Evolutionary conservation across 2,888 invertebrate genomes (phyloP).

Genomic region (Mellilla xanthometata): DNA sequence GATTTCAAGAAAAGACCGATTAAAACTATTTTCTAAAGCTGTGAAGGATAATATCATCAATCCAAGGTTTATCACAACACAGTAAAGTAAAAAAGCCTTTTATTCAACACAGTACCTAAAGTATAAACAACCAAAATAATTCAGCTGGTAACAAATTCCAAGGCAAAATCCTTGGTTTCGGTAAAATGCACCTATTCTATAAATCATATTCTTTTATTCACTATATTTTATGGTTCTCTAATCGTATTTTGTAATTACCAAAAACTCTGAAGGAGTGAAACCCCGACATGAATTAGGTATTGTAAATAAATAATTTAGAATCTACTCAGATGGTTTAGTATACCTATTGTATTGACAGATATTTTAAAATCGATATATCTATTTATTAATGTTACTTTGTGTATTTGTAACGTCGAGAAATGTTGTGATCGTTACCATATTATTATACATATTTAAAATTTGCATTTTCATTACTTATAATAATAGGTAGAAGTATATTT

Average conservation of each 20-base stretch:
- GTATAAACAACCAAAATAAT: no score
- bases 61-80: no score
- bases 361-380: conserved; percentile 48
- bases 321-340: conserved; percentile 51
- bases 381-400: conserved; percentile 52
- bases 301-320: conserved; percentile 69
- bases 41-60: no score
- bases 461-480: conserved; percentile 79
- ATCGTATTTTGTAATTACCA: conserved; percentile 52
- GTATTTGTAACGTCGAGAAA: conserved; percentile 71
- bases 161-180: conserved; percentile 43
- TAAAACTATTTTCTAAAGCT: no score
- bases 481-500: conserved; percentile 80
- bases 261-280: conserved; percentile 74
- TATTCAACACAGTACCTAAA: no score
- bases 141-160: no score
- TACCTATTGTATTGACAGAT: conserved; percentile 52
- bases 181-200: conserved; percentile 55
- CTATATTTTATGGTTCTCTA: conserved; percentile 56
- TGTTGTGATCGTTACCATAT: conserved; percentile 77
- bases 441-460: conserved; percentile 70
- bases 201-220: conserved; percentile 31
- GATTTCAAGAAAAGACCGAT: no score
- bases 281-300: conserved; percentile 63
- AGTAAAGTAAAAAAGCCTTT: no score